Conservation (phyloP, 1,140 invertebrate species). For the Oreohelix idahoensis region DNA sequence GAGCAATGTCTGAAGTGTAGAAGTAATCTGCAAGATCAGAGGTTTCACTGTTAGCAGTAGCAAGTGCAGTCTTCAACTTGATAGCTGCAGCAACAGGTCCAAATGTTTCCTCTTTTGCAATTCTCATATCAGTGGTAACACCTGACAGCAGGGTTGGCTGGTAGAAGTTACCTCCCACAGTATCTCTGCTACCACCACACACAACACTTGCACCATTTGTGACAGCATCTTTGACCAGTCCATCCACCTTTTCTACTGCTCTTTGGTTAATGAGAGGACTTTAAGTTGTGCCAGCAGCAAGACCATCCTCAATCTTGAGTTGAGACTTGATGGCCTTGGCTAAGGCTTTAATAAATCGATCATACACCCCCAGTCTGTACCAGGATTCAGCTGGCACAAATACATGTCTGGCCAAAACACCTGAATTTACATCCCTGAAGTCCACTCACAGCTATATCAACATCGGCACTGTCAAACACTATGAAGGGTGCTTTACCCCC, state of each 20-base stretch:
- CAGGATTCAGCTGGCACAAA: slow-evolving; percentile 94
- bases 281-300: slow-evolving; percentile 81
- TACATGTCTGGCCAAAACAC: slow-evolving; percentile 96
- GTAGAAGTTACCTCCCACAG: slow-evolving; percentile 86
- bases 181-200: slow-evolving; percentile 83
- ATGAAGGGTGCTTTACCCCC: slow-evolving; percentile 99
- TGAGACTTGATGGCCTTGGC: slow-evolving; percentile 79
- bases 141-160: slow-evolving; percentile 91
- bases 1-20: slow-evolving; percentile 90
- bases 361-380: slow-evolving; percentile 88
- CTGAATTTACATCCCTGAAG: slow-evolving; percentile 95
- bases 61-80: slow-evolving; percentile 90
- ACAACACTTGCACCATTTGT: slow-evolving; percentile 88
- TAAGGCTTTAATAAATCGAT: slow-evolving; percentile 87
- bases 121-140: slow-evolving; percentile 85
- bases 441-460: slow-evolving; percentile 89
- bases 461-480: slow-evolving; percentile 93
- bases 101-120: slow-evolving; percentile 94
- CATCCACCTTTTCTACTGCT: slow-evolving; percentile 86
- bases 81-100: slow-evolving; percentile 92
- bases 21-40: slow-evolving; percentile 86
- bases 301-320: slow-evolving; percentile 88
- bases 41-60: slow-evolving; percentile 79
- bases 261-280: slow-evolving; percentile 93
- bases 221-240: slow-evolving; percentile 88